Conservation (phyloP, 2,888 invertebrate species). For the Diaperis boleti region DNA sequence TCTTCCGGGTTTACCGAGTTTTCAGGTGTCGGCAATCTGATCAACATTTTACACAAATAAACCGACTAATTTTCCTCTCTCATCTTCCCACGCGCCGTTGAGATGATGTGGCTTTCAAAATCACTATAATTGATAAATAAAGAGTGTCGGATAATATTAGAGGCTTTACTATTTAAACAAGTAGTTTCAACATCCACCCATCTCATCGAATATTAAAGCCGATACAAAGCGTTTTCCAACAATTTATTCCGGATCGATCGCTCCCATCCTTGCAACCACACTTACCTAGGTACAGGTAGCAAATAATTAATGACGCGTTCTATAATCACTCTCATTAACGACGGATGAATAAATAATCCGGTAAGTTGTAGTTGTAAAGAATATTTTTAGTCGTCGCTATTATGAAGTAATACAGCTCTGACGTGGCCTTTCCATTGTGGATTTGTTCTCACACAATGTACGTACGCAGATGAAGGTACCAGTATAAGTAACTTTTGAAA, state of each 20-base stretch:
- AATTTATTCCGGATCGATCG: slow-evolving; percentile 28
- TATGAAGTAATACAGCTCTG: slow-evolving; percentile 28
- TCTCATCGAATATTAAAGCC: slow-evolving; percentile 23
- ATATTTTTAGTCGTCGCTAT: slow-evolving; percentile 33
- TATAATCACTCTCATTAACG: slow-evolving; percentile 42
- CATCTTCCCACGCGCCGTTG: slow-evolving; percentile 8
- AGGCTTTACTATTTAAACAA: slow-evolving; percentile 24
- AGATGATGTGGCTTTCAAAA: slow-evolving; percentile 6
- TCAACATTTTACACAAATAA: no score
- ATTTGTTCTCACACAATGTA: slow-evolving; percentile 19
- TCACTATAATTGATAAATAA: slow-evolving; percentile 2
- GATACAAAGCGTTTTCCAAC: slow-evolving; percentile 28
- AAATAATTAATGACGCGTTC: slow-evolving; percentile 40
- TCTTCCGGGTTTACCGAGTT: no score
- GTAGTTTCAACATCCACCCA: slow-evolving; percentile 1
- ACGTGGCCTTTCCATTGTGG: slow-evolving; percentile 36
- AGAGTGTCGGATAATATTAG: slow-evolving; percentile 5
- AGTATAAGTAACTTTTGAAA: slow-evolving; percentile 37
- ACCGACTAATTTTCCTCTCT: no score
- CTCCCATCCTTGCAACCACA: slow-evolving; percentile 36
- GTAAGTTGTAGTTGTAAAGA: slow-evolving; percentile 27
- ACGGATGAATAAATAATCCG: slow-evolving; percentile 33
- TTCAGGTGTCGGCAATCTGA: no score
- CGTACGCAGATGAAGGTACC: slow-evolving; percentile 34
- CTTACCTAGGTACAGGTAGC: slow-evolving; percentile 33